phyloP scores from a whole-genome alignment of 2,113 vertebrate species.

The Tetraodon nigroviridis region DNA sequence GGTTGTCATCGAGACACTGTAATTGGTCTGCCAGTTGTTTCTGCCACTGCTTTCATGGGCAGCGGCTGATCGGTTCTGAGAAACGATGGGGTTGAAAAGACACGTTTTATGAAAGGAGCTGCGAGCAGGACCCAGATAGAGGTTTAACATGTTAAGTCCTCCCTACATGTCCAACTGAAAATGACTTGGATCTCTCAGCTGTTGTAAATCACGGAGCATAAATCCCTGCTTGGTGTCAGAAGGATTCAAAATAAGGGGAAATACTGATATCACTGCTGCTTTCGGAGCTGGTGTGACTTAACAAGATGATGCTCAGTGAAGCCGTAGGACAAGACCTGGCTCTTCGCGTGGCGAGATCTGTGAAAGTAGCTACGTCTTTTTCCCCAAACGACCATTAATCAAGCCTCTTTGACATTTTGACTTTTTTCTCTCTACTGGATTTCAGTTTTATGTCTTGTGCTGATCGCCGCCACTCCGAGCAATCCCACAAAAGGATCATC shows the following conservation, averaged over 20 bases:
- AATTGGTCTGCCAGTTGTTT: no score
- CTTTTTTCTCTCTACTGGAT: not conserved
- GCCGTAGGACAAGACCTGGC: slow-evolving; percentile 18
- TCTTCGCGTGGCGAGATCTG: slow-evolving; percentile 8
- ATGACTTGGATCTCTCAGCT: slow-evolving; percentile 28
- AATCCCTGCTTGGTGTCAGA: slow-evolving; percentile 27
- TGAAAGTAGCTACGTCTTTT: slow-evolving; percentile 5
- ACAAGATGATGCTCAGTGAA: slow-evolving; percentile 35
- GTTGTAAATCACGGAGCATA: slow-evolving; percentile 44
- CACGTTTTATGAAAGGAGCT: slow-evolving; percentile 25
- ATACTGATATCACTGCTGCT: slow-evolving; percentile 43
- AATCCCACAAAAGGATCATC: not conserved
- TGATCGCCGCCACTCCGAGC: not conserved
- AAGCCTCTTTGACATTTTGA: not conserved
- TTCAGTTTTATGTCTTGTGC: not conserved
- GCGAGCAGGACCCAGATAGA: slow-evolving; percentile 17
- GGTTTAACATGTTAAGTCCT: slow-evolving; percentile 21
- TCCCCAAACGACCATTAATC: slow-evolving; percentile 6
- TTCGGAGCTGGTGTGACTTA: slow-evolving; percentile 27
- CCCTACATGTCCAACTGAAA: slow-evolving; percentile 25
- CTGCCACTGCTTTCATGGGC: not conserved
- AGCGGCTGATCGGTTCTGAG: not conserved
- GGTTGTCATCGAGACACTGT: not conserved
- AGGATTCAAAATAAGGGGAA: slow-evolving; percentile 30
- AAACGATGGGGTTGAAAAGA: slow-evolving; percentile 20